Evolutionary conservation across 1,140 invertebrate genomes (phyloP).

Genomic region (Platyura marginata): DNA sequence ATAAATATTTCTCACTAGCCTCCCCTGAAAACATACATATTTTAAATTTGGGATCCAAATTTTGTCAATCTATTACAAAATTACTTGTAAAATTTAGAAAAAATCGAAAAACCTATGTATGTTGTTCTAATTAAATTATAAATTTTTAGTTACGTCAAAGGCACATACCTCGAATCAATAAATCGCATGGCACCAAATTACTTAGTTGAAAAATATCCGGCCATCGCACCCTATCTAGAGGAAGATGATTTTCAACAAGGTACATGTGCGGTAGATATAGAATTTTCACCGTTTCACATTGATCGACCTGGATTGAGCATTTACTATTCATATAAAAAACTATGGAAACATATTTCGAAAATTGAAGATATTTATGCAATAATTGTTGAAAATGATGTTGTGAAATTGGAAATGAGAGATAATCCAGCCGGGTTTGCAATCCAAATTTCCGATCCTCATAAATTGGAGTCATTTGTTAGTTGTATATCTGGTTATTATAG

Average conservation of each 20-base stretch:
- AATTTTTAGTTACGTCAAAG: constrained; percentile 40
- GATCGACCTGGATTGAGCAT: constrained; percentile 44
- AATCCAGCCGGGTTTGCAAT: constrained; percentile 16
- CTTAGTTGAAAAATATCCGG: constrained; percentile 55
- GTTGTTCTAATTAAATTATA: not conserved
- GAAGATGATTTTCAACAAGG: constrained; percentile 35
- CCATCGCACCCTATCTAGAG: constrained; percentile 25
- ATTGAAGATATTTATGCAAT: constrained; percentile 54
- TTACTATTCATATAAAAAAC: constrained; percentile 34
- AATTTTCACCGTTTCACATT: constrained; percentile 49
- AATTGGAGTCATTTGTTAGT: constrained; percentile 55
- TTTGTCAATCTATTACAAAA: too few species aligned
- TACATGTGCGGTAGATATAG: constrained; percentile 35
- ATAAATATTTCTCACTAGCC: too few species aligned
- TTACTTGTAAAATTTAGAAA: not conserved
- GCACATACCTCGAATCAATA: constrained; percentile 58
- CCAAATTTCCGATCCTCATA: constrained; percentile 11
- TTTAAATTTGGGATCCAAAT: too few species aligned
- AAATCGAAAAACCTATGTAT: not conserved
- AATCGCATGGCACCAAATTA: constrained; percentile 62
- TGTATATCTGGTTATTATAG: constrained; percentile 72
- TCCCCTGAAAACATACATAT: too few species aligned
- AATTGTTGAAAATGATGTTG: constrained; percentile 8
- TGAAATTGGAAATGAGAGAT: constrained; percentile 16
- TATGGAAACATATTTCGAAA: constrained; percentile 55